A percentile compares a stretch with the other conserved stretches of the same genome.
These are phyloP conservation scores for Gambusia affinis DNA, from an alignment of 2,113 vertebrate genomes.

Conservation along the genomic window DNA sequence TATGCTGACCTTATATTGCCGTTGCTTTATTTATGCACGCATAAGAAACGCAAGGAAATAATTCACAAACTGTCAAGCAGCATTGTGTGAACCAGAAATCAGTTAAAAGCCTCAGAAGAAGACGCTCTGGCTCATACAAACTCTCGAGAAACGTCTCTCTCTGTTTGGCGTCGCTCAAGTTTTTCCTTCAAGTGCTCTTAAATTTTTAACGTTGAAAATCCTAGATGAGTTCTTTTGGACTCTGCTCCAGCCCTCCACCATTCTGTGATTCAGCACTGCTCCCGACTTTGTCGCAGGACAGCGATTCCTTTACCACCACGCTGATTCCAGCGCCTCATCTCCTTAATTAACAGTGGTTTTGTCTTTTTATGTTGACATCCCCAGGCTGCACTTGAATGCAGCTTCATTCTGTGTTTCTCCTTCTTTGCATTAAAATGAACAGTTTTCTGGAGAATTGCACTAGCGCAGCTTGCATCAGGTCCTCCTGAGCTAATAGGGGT, in stretches of 20 bases:
- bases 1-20: too few relatives aligned
- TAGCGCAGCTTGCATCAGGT: conserved; percentile 74
- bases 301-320: conserved; percentile 53
- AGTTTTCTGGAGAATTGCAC: conserved; percentile 35
- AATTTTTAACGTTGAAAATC: too few relatives aligned
- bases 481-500: conserved; percentile 78
- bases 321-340: conserved; percentile 72
- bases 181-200: too few relatives aligned
- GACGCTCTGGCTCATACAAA: too few relatives aligned
- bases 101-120: too few relatives aligned
- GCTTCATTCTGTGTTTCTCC: conserved; percentile 52
- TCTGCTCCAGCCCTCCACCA: not conserved
- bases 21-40: too few relatives aligned
- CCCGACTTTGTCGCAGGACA: conserved; percentile 44
- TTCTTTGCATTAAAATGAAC: conserved; percentile 50
- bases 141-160: too few relatives aligned
- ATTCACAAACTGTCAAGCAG: too few relatives aligned
- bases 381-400: conserved; percentile 63
- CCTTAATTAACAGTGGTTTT: conserved; percentile 73
- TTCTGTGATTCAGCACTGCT: conserved; percentile 60
- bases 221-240: too few relatives aligned
- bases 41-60: too few relatives aligned
- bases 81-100: too few relatives aligned
- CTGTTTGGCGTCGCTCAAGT: too few relatives aligned
- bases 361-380: conserved; percentile 72